phyloP scores from a whole-genome alignment of 1,140 invertebrate species.

The Ceratosolen solmsi region DNA sequence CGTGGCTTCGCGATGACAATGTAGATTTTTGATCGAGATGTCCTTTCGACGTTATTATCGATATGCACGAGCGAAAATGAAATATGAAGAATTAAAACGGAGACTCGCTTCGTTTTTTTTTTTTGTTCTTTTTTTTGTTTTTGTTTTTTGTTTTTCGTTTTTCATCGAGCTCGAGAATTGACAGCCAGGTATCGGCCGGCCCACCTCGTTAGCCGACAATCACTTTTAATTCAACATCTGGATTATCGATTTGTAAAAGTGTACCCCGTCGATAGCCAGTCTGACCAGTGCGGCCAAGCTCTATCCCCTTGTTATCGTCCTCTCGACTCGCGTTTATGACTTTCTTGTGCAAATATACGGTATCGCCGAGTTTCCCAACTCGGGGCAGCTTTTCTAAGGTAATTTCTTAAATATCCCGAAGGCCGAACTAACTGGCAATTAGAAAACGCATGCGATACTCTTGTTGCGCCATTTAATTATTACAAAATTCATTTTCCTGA shows the following conservation, averaged over 20 bases:
- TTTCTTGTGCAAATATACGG: conserved; percentile 19
- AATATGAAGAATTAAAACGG: not conserved
- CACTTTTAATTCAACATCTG: conserved; percentile 27
- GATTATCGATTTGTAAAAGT: conserved; percentile 29
- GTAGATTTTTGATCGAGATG: no score
- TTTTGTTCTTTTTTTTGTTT: no score
- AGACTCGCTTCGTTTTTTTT: no score
- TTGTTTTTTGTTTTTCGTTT: no score
- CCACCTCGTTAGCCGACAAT: conserved; percentile 22
- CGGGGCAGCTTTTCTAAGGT: not conserved
- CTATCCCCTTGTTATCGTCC: not conserved
- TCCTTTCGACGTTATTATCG: no score
- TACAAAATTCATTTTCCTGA: conserved; percentile 18
- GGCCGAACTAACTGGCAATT: not conserved
- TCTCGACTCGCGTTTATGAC: not conserved
- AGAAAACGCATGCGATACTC: not conserved
- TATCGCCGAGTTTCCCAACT: conserved; percentile 3
- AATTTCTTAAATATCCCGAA: conserved; percentile 10
- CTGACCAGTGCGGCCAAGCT: not conserved
- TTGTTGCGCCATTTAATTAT: conserved; percentile 35
- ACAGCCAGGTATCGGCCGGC: no score
- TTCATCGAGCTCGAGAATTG: no score
- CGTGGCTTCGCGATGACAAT: no score
- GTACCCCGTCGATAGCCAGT: not conserved
- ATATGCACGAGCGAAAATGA: no score